These are phyloP conservation scores for Trinectes maculatus DNA, from an alignment of 2,113 vertebrate species.

Conservation along the genomic window DNA sequence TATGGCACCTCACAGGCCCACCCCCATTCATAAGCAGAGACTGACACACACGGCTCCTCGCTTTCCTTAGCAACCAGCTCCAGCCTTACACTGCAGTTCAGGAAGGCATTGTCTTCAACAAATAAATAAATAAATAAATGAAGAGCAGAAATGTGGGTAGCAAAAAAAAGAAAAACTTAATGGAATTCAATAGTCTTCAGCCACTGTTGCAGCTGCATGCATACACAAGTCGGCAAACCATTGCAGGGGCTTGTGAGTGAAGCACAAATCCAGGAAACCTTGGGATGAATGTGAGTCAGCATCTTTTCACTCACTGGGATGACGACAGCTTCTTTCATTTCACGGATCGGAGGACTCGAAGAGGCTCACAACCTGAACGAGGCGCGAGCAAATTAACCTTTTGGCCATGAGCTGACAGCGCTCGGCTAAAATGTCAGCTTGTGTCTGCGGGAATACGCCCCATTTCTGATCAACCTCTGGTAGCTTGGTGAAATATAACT, in stretches of 20 bases:
- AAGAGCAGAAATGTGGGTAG: neutral
- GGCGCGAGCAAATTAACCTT: conserved; percentile 74
- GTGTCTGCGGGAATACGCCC: conserved; percentile 23
- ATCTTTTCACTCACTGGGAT: conserved; percentile 19
- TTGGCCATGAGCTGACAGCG: conserved; percentile 34
- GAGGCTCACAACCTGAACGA: conserved; percentile 41
- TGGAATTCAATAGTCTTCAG: neutral
- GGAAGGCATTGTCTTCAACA: neutral
- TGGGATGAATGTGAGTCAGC: conserved; percentile 46
- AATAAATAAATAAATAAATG: neutral
- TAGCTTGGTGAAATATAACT: conserved; percentile 9
- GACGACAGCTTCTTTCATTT: conserved; percentile 65
- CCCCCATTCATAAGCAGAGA: neutral
- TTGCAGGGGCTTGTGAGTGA: neutral
- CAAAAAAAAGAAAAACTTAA: conserved; percentile 11
- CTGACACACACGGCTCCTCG: conserved; percentile 4
- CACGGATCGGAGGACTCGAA: conserved; percentile 52
- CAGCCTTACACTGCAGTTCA: conserved; percentile 3
- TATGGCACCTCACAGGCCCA: conserved; percentile 53
- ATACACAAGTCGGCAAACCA: conserved; percentile 25
- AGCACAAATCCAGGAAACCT: neutral
- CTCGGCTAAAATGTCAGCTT: conserved; percentile 51
- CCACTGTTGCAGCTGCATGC: neutral
- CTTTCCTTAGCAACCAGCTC: conserved; percentile 32
- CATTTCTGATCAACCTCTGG: conserved; percentile 30